phyloP scores from a whole-genome alignment of 2,888 invertebrate species.

The Megastigmus dorsalis region DNA sequence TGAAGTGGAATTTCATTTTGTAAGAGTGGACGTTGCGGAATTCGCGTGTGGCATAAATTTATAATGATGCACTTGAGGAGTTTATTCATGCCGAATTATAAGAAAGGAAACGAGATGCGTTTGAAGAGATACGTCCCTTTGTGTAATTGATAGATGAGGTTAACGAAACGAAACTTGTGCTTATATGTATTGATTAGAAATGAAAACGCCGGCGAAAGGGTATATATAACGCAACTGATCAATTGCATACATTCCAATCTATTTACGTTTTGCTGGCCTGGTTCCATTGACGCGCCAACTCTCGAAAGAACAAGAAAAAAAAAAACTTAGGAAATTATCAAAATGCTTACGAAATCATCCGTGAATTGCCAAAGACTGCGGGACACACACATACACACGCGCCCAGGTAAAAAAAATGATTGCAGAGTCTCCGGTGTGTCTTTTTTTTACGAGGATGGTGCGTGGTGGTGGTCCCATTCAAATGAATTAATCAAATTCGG shows the following conservation, averaged over 20 bases:
- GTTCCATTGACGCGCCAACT: constrained; percentile 5
- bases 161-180: no score
- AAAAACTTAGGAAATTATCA: constrained; percentile 21
- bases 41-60: no score
- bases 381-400: no score
- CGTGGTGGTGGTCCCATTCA: not conserved
- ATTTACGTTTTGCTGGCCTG: constrained; percentile 10
- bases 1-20: constrained; percentile 5
- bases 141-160: no score
- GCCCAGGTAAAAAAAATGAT: not conserved
- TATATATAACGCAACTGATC: constrained; percentile 17
- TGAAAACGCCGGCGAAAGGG: no score
- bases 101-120: no score
- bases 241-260: not conserved
- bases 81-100: no score
- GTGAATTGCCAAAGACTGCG: constrained; percentile 14
- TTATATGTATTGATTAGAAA: no score
- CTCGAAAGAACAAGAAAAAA: constrained; percentile 26
- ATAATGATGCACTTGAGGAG: no score
- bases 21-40: no score
- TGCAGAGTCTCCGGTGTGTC: not conserved
- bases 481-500: constrained; percentile 20
- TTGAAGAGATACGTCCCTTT: no score
- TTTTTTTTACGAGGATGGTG: not conserved
- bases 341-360: constrained; percentile 11